Evolutionary conservation across 2,888 invertebrate species (phyloP).

Genomic region (Spilosoma lubricipeda): DNA sequence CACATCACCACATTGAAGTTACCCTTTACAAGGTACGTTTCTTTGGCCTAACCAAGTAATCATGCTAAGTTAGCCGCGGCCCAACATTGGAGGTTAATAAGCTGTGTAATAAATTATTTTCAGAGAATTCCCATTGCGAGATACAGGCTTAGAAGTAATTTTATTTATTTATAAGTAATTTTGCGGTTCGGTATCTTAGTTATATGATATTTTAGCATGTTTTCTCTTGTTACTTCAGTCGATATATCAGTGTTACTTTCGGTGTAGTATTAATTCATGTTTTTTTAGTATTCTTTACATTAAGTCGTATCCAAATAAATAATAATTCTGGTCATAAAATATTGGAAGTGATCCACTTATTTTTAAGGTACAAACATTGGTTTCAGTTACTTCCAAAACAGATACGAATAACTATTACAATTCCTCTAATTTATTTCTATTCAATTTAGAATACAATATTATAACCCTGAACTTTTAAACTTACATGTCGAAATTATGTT

Average conservation of each 20-base stretch:
- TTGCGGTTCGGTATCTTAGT: neutral
- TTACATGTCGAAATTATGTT: constrained; percentile 5
- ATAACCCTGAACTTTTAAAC: constrained; percentile 16
- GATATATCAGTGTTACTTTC: neutral
- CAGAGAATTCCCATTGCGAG: neutral
- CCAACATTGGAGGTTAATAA: no score
- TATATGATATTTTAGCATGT: neutral
- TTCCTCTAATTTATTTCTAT: neutral
- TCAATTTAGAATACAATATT: neutral
- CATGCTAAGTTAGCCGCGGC: no score
- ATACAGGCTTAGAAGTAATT: neutral
- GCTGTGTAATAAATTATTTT: no score
- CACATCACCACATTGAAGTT: no score
- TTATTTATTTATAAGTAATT: no score
- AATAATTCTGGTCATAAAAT: neutral
- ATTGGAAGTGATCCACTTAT: neutral
- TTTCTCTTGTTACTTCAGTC: neutral
- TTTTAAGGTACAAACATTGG: neutral
- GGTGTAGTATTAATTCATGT: neutral
- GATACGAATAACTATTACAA: neutral
- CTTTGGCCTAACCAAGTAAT: no score
- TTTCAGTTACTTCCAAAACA: neutral
- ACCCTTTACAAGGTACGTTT: no score
- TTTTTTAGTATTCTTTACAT: neutral
- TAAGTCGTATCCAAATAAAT: neutral